Evolutionary conservation across 2,797 vertebrate genomes (phyloP).

Genomic region (Tamandua tetradactyla): DNA sequence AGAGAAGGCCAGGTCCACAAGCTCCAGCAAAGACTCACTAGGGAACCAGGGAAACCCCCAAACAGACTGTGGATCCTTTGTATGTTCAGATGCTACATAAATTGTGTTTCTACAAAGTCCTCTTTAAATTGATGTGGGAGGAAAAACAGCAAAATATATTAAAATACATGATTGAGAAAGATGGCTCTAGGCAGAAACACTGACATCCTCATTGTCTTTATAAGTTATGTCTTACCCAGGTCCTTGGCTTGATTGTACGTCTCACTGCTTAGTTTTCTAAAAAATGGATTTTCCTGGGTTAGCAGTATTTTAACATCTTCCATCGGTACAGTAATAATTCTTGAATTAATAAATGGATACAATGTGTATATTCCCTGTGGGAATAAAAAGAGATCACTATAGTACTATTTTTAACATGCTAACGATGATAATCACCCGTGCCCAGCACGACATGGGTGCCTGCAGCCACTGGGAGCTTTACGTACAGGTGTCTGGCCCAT

Average conservation of each 20-base stretch:
- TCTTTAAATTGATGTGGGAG: background rate
- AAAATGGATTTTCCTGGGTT: conserved; percentile 98
- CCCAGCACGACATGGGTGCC: background rate
- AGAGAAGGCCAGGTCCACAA: too few species aligned
- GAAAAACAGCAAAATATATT: fast-evolving
- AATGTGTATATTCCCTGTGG: conserved; percentile 96
- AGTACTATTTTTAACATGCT: background rate
- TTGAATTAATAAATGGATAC: conserved; percentile 95
- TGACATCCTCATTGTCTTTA: fast-evolving
- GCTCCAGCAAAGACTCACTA: fast-evolving
- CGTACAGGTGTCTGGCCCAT: fast-evolving
- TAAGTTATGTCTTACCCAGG: conserved; percentile 85
- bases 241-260: conserved; percentile 93
- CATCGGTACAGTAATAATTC: conserved; percentile 92
- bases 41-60: too few species aligned
- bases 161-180: background rate
- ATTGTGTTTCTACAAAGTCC: background rate
- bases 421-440: fast-evolving
- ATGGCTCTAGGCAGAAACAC: fast-evolving
- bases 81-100: fast-evolving
- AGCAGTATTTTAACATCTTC: conserved; percentile 96
- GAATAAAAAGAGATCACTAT: background rate
- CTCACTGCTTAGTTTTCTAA: conserved; percentile 93
- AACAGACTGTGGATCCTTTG: fast-evolving
- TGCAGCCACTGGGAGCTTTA: too few species aligned